These are phyloP conservation scores for Ageneiosus marmoratus DNA, from an alignment of 2,113 vertebrate species.

Conservation along the genomic window DNA sequence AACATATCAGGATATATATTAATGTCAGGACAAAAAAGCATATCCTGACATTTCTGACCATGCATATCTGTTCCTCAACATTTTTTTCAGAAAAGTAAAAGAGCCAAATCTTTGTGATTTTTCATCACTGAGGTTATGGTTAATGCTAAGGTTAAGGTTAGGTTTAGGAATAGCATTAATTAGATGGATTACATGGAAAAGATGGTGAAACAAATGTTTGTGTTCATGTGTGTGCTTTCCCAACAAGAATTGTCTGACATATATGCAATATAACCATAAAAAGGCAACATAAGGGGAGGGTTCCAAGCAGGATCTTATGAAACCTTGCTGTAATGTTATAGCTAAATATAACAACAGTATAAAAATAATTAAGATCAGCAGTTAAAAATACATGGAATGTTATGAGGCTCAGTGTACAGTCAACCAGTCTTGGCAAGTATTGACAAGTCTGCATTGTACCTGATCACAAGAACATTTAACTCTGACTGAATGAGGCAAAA, in stretches of 20 bases:
- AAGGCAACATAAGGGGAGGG: neutral
- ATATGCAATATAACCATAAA: no score
- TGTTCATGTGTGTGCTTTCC: neutral
- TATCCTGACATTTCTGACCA: no score
- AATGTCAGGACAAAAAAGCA: no score
- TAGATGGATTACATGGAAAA: no score
- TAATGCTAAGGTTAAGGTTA: no score
- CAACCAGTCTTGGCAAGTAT: neutral
- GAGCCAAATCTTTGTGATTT: no score
- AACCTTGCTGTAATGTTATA: constrained; percentile 2
- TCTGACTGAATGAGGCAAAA: neutral
- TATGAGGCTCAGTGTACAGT: neutral
- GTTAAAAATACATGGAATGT: neutral
- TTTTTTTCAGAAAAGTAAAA: no score
- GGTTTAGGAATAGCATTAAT: no score
- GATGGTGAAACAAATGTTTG: no score
- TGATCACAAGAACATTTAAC: neutral
- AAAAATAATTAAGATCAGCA: constrained; percentile 14
- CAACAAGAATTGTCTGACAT: neutral
- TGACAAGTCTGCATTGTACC: neutral
- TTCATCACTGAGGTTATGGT: no score
- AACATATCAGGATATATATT: no score
- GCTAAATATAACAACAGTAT: neutral
- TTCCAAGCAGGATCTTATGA: neutral
- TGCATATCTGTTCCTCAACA: no score